phyloP scores from a whole-genome alignment of 2,113 vertebrate genomes.

The Octodon degus region DNA sequence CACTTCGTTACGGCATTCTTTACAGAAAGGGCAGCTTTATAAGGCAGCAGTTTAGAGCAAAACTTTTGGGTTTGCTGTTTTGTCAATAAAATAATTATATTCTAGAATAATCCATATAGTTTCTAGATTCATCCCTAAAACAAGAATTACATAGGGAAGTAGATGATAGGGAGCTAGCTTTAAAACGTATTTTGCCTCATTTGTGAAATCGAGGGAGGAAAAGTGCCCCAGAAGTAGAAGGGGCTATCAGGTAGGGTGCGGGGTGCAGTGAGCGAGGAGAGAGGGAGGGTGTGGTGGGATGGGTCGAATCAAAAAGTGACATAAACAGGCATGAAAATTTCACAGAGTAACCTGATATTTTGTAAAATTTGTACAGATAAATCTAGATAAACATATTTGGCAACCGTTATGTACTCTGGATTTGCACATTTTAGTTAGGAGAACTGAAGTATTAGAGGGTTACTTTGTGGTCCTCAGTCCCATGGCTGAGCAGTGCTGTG shows the following conservation, averaged over 20 bases:
- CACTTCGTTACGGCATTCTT: neutral
- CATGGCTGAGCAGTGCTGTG: neutral
- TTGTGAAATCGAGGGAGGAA: neutral
- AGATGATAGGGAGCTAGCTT: neutral
- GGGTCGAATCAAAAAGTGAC: neutral
- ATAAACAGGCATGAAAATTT: neutral
- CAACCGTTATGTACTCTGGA: neutral
- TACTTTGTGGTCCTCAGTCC: neutral
- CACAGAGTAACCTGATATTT: neutral
- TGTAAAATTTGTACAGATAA: neutral
- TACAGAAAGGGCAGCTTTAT: neutral
- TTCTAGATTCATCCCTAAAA: slow-evolving; percentile 12
- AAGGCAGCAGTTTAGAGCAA: neutral
- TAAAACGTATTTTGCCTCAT: neutral
- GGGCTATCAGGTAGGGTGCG: neutral
- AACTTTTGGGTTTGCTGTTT: neutral
- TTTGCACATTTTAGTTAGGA: neutral
- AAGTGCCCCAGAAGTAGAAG: neutral
- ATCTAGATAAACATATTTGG: neutral
- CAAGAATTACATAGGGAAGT: neutral
- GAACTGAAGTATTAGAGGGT: neutral
- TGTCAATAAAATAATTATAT: slow-evolving; percentile 8
- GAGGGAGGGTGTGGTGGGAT: no score
- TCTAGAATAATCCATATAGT: neutral
- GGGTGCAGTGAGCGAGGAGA: neutral